phyloP scores from a whole-genome alignment of 1,140 invertebrate genomes.

The Aphelinus certus region DNA sequence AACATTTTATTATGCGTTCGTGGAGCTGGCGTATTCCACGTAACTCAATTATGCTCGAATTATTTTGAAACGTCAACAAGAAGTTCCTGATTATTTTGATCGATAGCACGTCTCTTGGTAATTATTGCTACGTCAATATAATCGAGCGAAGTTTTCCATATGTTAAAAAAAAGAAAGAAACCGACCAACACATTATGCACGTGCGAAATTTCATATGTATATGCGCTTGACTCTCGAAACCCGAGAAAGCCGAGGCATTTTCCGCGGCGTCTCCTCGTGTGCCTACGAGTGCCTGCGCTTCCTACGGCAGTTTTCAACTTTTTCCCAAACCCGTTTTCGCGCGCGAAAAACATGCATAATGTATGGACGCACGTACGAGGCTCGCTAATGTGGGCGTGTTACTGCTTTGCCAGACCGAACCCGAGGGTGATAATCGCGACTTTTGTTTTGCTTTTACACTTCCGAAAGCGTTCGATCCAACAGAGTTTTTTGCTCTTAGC shows the following conservation, averaged over 20 bases:
- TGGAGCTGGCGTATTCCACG: neutral
- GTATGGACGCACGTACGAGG: neutral
- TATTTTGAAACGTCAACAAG: no score
- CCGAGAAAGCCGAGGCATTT: neutral
- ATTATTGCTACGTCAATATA: no score
- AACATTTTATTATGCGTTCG: neutral
- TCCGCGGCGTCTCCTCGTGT: neutral
- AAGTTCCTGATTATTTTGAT: no score
- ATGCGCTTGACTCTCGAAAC: neutral
- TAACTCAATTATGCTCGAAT: neutral
- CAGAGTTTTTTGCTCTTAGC: no score
- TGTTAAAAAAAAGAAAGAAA: no score
- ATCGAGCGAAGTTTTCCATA: no score
- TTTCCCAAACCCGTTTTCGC: slow-evolving; percentile 28
- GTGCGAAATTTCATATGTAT: slow-evolving; percentile 12
- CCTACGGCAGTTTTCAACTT: neutral
- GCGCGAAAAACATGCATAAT: neutral
- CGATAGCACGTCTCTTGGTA: no score
- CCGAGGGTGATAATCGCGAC: no score
- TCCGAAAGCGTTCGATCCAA: no score
- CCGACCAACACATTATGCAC: no score
- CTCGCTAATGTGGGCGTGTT: neutral
- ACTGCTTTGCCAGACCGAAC: slow-evolving; percentile 1
- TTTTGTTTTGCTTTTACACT: no score
- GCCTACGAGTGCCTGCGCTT: neutral